Conservation (phyloP, 2,797 vertebrate genomes). For the Malurus leucopterus region DNA sequence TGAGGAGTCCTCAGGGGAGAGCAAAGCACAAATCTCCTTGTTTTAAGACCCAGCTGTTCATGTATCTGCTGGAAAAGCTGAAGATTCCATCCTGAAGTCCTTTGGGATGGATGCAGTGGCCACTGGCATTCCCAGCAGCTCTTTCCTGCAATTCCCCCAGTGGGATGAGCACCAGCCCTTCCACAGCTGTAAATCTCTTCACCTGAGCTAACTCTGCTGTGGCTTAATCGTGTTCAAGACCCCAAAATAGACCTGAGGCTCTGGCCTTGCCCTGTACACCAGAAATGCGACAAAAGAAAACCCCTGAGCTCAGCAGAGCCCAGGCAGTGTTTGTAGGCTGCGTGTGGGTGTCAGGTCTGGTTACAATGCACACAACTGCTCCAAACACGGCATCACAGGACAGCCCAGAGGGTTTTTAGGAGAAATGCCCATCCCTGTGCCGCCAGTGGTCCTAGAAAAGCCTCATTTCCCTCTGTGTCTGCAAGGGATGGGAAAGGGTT, state of each 20-base stretch:
- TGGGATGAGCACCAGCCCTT: neutral
- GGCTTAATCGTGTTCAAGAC: neutral
- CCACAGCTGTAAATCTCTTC: neutral
- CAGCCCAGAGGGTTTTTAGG: neutral
- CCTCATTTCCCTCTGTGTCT: neutral
- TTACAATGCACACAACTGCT: rapidly evolving
- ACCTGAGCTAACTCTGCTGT: neutral
- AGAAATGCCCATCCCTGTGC: neutral
- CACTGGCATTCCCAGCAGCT: neutral
- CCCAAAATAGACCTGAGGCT: neutral
- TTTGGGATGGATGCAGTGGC: neutral
- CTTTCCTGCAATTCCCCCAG: neutral
- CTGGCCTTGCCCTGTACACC: neutral
- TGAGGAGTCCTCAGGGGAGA: neutral
- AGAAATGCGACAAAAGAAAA: neutral
- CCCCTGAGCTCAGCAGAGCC: neutral
- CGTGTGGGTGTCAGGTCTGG: neutral
- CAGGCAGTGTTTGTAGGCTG: neutral
- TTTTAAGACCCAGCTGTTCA: neutral
- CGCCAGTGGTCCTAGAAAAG: neutral
- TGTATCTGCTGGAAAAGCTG: neutral
- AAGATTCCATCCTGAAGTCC: neutral
- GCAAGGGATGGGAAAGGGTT: neutral
- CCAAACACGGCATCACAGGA: neutral
- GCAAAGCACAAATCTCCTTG: neutral